Evolutionary conservation across 2,888 invertebrate genomes (phyloP).

Genomic region (Papilio protenor): DNA sequence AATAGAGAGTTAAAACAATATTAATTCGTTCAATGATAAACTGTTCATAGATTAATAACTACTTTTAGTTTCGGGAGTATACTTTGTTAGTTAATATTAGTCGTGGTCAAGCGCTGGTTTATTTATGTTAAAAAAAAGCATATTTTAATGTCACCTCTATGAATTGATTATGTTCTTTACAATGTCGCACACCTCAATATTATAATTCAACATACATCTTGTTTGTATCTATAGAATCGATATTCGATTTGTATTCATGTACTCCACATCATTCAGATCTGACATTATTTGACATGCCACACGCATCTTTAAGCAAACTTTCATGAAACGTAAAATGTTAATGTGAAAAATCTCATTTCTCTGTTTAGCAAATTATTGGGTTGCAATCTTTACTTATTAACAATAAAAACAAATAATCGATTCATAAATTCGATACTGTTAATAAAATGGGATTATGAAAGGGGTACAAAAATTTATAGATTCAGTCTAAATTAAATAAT

Average conservation of each 20-base stretch:
- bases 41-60: too few species aligned
- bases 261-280: slow-evolving; percentile 10
- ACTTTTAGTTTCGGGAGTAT: too few species aligned
- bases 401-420: too few species aligned
- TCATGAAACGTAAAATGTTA: neutral
- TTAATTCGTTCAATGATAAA: too few species aligned
- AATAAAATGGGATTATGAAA: too few species aligned
- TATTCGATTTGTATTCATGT: slow-evolving; percentile 21
- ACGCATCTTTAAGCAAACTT: neutral
- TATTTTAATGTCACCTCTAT: neutral
- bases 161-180: neutral
- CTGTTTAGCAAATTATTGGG: neutral
- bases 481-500: too few species aligned
- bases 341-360: neutral
- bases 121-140: too few species aligned
- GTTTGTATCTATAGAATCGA: neutral
- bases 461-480: too few species aligned
- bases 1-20: too few species aligned
- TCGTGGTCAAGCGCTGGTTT: too few species aligned
- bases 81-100: neutral
- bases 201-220: neutral
- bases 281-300: neutral
- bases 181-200: neutral
- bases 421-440: too few species aligned
- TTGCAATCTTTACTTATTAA: too few species aligned